A percentile compares a stretch with the other conserved stretches of the same genome.
These are phyloP conservation scores for Zaprionus capensis DNA, from an alignment of 1,140 invertebrate genomes.

Conservation along the genomic window DNA sequence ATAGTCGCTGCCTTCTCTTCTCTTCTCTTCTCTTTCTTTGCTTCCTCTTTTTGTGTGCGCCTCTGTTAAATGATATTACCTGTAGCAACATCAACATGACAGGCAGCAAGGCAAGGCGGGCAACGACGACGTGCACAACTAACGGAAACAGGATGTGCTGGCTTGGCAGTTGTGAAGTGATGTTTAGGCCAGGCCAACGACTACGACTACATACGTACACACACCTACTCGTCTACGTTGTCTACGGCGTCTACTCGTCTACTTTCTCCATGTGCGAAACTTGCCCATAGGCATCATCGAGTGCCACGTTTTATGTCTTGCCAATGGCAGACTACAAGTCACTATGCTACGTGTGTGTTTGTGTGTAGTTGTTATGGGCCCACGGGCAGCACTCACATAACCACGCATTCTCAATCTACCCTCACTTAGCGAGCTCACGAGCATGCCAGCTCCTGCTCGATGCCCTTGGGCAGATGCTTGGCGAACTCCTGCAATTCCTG, in stretches of 20 bases:
- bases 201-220: constrained; percentile 12
- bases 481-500: constrained; percentile 42
- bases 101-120: constrained; percentile 43
- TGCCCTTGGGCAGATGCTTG: constrained; percentile 29
- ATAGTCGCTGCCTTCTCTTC: constrained; percentile 41
- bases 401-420: constrained; percentile 31
- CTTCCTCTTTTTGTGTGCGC: constrained; percentile 36
- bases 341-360: constrained; percentile 18
- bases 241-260: not conserved
- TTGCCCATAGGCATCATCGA: constrained; percentile 79
- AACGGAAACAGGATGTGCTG: constrained; percentile 81
- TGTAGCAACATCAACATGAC: constrained; percentile 80
- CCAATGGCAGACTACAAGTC: constrained; percentile 59
- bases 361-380: constrained; percentile 63
- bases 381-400: constrained; percentile 60
- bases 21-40: constrained; percentile 20
- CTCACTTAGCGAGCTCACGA: constrained; percentile 4
- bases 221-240: not conserved
- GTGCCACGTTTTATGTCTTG: constrained; percentile 79
- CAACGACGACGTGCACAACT: constrained; percentile 55
- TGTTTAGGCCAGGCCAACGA: constrained; percentile 67
- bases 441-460: constrained; percentile 11
- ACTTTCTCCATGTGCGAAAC: constrained; percentile 55
- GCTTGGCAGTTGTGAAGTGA: constrained; percentile 81
- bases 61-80: constrained; percentile 78